Evolutionary conservation across 2,797 vertebrate genomes (phyloP).

Genomic region (Pseudochaenichthys georgianus): DNA sequence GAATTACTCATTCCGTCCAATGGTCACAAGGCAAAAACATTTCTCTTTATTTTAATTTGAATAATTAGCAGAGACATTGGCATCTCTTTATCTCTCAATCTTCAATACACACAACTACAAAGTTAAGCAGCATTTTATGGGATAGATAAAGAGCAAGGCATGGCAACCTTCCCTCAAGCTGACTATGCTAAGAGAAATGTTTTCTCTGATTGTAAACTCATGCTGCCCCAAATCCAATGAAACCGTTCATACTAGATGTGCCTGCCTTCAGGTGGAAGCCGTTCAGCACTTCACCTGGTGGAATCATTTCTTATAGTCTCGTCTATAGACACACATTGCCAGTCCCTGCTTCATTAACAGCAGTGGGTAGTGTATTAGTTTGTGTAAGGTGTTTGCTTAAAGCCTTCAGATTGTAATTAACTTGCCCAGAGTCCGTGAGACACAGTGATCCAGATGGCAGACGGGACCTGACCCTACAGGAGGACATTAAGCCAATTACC

Average conservation of each 20-base stretch:
- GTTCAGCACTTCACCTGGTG: conserved; percentile 12
- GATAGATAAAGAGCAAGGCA: conserved; percentile 16
- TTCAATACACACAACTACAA: background rate
- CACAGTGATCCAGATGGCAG: conserved; percentile 71
- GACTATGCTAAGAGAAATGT: conserved; percentile 46
- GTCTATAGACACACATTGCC: background rate
- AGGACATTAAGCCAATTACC: conserved; percentile 77
- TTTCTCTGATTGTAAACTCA: conserved; percentile 53
- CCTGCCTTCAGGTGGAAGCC: background rate
- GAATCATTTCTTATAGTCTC: background rate
- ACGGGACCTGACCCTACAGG: conserved; percentile 60
- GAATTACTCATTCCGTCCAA: conserved; percentile 15
- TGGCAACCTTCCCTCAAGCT: conserved; percentile 9
- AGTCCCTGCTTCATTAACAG: background rate
- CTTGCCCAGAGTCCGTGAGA: conserved; percentile 33
- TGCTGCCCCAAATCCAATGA: conserved; percentile 58
- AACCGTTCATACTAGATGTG: conserved; percentile 29
- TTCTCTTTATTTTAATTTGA: conserved; percentile 12
- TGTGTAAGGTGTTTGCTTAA: conserved; percentile 19
- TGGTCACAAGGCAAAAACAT: conserved; percentile 10
- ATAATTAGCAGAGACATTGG: conserved; percentile 3
- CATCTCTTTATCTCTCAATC: background rate
- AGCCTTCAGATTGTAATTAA: conserved; percentile 31
- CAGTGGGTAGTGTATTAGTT: conserved; percentile 2
- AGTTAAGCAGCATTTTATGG: conserved; percentile 14